Conservation (phyloP, 2,888 invertebrate species). For the Diplolepis rosae region DNA sequence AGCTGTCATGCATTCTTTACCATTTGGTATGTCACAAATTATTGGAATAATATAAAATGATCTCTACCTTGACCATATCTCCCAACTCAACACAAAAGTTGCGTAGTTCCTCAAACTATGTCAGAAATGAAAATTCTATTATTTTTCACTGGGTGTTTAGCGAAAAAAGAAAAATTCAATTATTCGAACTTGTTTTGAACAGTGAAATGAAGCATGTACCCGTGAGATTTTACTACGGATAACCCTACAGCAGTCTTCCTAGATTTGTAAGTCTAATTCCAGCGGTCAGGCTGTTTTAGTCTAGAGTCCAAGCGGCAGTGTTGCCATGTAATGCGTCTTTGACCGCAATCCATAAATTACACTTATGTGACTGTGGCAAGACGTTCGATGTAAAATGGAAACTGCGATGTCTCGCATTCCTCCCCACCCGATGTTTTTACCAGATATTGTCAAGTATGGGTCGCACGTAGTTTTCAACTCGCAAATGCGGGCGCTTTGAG, state of each 20-base stretch:
- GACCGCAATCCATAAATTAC: conserved; percentile 55
- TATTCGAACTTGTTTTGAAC: background rate
- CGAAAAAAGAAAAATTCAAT: background rate
- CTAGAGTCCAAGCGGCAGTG: background rate
- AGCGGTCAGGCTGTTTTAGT: conserved; percentile 7
- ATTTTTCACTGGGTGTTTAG: background rate
- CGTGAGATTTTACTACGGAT: conserved; percentile 3
- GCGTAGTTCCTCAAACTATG: too few relatives aligned
- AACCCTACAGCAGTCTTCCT: background rate
- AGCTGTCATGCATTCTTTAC: too few relatives aligned
- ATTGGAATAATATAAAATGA: too few relatives aligned
- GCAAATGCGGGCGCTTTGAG: background rate
- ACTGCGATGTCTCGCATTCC: background rate
- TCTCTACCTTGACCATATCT: too few relatives aligned
- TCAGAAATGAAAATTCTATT: too few relatives aligned
- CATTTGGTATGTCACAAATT: too few relatives aligned
- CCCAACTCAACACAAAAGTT: too few relatives aligned
- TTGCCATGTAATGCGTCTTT: conserved; percentile 50
- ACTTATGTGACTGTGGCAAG: conserved; percentile 36
- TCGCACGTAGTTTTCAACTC: conserved; percentile 10
- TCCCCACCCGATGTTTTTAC: conserved; percentile 21
- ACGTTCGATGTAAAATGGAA: conserved; percentile 26
- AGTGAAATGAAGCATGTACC: background rate
- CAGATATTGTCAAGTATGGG: background rate
- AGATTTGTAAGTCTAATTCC: conserved; percentile 6